These are phyloP conservation scores for Eupithecia insigniata DNA, from an alignment of 2,888 invertebrate genomes.

Conservation along the genomic window DNA sequence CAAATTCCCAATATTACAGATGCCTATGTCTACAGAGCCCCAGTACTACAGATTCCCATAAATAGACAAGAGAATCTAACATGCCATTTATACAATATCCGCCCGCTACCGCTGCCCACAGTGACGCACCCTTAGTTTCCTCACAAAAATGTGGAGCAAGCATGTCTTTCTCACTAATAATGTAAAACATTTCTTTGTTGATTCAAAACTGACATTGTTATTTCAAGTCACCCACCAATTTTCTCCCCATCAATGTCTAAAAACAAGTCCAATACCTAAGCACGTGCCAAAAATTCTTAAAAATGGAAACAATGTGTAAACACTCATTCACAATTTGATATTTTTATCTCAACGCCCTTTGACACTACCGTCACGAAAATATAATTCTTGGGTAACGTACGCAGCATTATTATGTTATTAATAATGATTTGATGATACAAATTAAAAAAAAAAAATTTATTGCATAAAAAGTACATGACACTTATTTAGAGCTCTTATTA, in stretches of 20 bases:
- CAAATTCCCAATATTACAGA: too few relatives aligned
- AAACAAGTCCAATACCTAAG: neutral
- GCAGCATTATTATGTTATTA: neutral
- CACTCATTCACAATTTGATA: neutral
- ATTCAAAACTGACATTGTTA: neutral
- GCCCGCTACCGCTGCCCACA: neutral
- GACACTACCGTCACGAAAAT: neutral
- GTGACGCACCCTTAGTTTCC: neutral
- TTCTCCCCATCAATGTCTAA: neutral
- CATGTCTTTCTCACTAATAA: neutral
- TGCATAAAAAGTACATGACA: too few relatives aligned
- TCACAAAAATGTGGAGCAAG: neutral
- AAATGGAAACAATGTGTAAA: neutral
- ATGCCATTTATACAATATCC: neutral
- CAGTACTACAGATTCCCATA: too few relatives aligned
- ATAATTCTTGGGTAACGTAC: neutral
- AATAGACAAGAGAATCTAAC: too few relatives aligned
- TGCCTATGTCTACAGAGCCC: too few relatives aligned
- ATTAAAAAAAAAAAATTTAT: too few relatives aligned
- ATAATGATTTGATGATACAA: neutral
- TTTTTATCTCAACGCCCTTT: constrained; percentile 2
- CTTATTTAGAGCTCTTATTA: too few relatives aligned
- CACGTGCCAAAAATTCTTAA: neutral
- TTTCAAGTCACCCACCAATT: neutral
- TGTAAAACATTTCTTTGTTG: neutral